Base-by-base conservation (phyloP, 2,888 invertebrate species). In the Parascotia fuliginaria region DNA sequence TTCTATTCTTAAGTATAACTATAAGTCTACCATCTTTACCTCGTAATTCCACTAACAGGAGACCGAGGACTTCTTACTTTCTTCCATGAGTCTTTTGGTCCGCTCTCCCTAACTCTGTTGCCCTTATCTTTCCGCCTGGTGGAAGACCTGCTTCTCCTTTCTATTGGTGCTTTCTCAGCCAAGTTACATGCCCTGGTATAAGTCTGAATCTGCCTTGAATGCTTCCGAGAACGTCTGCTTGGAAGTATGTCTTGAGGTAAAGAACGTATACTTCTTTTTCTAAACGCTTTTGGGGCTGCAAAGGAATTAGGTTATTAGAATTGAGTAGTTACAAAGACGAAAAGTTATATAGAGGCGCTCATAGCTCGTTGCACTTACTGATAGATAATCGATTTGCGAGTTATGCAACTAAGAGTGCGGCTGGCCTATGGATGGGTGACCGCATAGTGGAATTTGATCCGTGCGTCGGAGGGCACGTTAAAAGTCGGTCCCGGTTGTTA, bases 181-280 rank as follows among this genome's bases (percentile, higher is more conserved):
- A 7, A 9, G 14, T 13, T 12, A 0, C 58, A 41, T n/a, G n/a
- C n/a, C n/a, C n/a, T n/a, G 0, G 64, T 52, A 33, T 65, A 60
- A 0, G 68, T 70, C 27, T 70, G 75, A 14, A 70, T 50, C 9
- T 70, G 54, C 13, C 65, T 75, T 0, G 58, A 46, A 0, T 33
- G 29, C 7, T 33, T 53, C 31, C 22, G 3, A 6, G 40, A 12
- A 3, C 33, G 42, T 1, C 33, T n/a, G n/a, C n/a, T n/a, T 22
- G 29, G 12, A 5, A 12, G 11, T 29, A 11, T 29, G 3, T 61
- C 57, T 2, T 41, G 34, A 2, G 36, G 40, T 0, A 55, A 40
- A 0, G 62, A 58, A 0, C 65, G 58, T 28, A 57, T 42, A 37
- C 65, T 70, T 14, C 48, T 60, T 1, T 67, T 37, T 7, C 61